phyloP scores from a whole-genome alignment of 2,888 invertebrate species.

The Unio delphinus region DNA sequence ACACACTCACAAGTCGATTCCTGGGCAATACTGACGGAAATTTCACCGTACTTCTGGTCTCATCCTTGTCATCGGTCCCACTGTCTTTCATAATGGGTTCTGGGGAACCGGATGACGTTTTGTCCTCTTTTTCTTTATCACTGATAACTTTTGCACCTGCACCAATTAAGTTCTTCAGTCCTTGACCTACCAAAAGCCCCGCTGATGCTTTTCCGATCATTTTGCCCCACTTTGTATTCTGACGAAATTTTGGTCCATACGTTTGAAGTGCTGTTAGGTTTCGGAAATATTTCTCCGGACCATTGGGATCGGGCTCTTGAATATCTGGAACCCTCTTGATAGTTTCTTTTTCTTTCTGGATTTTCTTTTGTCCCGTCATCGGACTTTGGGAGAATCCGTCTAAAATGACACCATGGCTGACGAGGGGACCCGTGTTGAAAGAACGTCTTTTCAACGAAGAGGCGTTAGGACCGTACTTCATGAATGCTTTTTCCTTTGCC shows the following conservation, averaged over 20 bases:
- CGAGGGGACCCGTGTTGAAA: constrained; percentile 52
- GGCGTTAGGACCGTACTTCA: constrained; percentile 60
- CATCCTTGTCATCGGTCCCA: constrained; percentile 22
- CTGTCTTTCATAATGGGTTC: constrained; percentile 1
- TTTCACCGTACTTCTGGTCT: constrained; percentile 16
- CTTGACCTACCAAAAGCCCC: constrained; percentile 31
- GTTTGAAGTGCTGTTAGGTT: constrained; percentile 42
- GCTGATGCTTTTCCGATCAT: constrained; percentile 38
- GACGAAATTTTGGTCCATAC: constrained; percentile 39
- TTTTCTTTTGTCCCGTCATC: constrained; percentile 57
- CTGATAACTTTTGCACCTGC: constrained; percentile 22
- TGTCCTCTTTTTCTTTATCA: constrained; percentile 2
- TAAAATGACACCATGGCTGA: constrained; percentile 61
- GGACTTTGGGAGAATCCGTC: constrained; percentile 62
- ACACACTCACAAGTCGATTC: constrained; percentile 19
- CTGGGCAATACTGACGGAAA: constrained; percentile 41
- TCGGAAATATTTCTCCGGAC: constrained; percentile 63
- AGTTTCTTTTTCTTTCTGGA: constrained; percentile 23
- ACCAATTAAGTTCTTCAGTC: constrained; percentile 22
- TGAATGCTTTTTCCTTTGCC: constrained; percentile 61
- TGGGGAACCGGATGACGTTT: constrained; percentile 10
- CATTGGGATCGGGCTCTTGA: constrained; percentile 33
- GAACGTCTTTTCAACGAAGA: constrained; percentile 55
- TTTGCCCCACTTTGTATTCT: constrained; percentile 51
- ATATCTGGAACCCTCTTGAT: constrained; percentile 36